Evolutionary conservation across 2,113 vertebrate species (phyloP), one percentile per base, ranked within the genome.

Genomic region (Plectropomus leopardus): DNA sequence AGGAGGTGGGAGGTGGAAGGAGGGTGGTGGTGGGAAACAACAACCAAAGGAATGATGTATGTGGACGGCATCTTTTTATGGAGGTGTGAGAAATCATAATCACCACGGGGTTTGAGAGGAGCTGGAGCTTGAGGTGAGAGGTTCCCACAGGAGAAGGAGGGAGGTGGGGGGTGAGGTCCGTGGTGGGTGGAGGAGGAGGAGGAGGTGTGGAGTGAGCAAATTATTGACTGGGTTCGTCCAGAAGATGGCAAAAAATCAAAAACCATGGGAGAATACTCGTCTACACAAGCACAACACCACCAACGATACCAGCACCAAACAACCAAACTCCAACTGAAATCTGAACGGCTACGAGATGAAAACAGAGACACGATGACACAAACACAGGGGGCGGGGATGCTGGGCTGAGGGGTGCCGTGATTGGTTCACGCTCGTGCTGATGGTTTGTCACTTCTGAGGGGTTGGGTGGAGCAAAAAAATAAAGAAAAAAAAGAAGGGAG

Each of bases 1-100:
- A 69, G 64, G 26, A 63, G 51, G 83, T 65, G 47, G 71, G 87
- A 68, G 90, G 90, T 86, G 82, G 85, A 85, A 80, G 72, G 82
- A 72, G 77, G 82, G 87, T 70, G 86, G 86, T 79, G 85, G 86
- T 40, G 36, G 85, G 78, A 76, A 82, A 89, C 72, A 91, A 93
- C 84, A 94, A 93, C 92, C 90, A 93, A 93, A 92, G 89, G 79
- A 78, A 94, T 93, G 92, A 94, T 82, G 88, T 88, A 93, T 94
- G 92, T 88, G 89, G 88, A 85, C 85, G 73, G 85, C 86, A 72
- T 90, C 90, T 80, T 92, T n/a, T 91, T 82, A 93, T 94, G 93
- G 86, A 94, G 86, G 92, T 87, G 92, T 92, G 78, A 87, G 78
- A 91, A 91, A 94, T 90, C 85, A 94, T 86, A 93, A 88, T 90